Percentiles rank a stretch among this genome's conserved stretches.
phyloP scores from a whole-genome alignment of 2,113 vertebrate species.

The rat (Rattus norvegicus) region DNA sequence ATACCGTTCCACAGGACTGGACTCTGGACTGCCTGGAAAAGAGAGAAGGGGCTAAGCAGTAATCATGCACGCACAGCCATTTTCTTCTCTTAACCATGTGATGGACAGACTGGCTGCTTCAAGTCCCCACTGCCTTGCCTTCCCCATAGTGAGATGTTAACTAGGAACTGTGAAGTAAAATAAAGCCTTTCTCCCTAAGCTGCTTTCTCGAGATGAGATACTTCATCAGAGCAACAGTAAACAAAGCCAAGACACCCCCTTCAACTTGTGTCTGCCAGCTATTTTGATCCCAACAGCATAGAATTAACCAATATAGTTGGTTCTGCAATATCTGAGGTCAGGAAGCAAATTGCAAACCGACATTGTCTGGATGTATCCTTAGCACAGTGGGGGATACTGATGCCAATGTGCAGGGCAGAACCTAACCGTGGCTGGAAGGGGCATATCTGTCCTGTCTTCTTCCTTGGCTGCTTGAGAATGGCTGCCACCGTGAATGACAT shows the following conservation, averaged over 20 bases:
- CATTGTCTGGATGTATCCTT: neutral
- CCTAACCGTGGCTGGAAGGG: too few relatives aligned
- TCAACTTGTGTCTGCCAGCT: neutral
- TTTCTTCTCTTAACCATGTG: neutral
- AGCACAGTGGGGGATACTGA: neutral
- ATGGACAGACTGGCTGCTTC: too few relatives aligned
- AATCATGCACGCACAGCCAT: too few relatives aligned
- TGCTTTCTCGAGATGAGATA: neutral
- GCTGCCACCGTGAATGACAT: neutral
- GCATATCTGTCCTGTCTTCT: too few relatives aligned
- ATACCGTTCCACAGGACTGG: neutral
- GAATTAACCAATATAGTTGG: neutral
- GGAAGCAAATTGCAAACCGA: neutral
- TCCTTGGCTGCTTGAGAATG: neutral
- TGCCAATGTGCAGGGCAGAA: neutral
- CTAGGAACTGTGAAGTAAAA: neutral
- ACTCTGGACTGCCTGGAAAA: too few relatives aligned
- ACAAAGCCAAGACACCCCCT: neutral
- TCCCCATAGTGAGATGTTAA: neutral
- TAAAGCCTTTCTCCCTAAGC: neutral
- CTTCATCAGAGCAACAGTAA: neutral
- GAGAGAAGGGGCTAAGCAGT: neutral
- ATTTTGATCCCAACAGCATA: neutral
- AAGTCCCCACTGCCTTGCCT: neutral
- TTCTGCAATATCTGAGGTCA: neutral